phyloP scores from a whole-genome alignment of 2,113 vertebrate species.

The Prunella himalayana region DNA sequence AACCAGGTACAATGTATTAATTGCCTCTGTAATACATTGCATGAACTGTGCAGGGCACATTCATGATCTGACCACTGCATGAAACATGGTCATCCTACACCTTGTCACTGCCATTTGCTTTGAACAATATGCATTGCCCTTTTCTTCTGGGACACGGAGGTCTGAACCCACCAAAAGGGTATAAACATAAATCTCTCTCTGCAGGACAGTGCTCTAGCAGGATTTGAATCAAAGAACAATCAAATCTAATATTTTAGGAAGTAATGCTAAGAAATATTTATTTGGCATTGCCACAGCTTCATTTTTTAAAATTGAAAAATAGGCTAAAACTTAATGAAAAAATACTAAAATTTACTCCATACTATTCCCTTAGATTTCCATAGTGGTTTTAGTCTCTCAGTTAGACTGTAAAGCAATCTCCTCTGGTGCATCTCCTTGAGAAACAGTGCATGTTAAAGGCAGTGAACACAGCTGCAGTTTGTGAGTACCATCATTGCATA shows the following conservation, averaged over 20 bases:
- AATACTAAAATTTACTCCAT: neutral
- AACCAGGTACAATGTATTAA: neutral
- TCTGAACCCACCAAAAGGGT: neutral
- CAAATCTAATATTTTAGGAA: neutral
- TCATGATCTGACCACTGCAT: neutral
- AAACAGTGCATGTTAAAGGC: neutral
- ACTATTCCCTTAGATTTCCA: neutral
- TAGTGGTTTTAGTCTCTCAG: neutral
- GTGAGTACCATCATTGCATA: neutral
- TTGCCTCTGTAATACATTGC: rapidly evolving
- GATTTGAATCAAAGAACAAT: neutral
- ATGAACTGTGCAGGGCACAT: neutral
- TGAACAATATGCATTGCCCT: neutral
- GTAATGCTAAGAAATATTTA: neutral
- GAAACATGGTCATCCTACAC: neutral
- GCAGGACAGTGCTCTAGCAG: neutral
- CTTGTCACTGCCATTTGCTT: neutral
- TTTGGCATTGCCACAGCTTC: neutral
- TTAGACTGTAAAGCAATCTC: neutral
- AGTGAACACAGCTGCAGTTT: neutral
- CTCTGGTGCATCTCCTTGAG: neutral
- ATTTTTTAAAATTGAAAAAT: neutral
- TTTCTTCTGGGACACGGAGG: neutral
- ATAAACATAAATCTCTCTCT: neutral
- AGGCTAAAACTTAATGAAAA: neutral